phyloP scores from a whole-genome alignment of 2,797 vertebrate species.

The Xerus rutilus region DNA sequence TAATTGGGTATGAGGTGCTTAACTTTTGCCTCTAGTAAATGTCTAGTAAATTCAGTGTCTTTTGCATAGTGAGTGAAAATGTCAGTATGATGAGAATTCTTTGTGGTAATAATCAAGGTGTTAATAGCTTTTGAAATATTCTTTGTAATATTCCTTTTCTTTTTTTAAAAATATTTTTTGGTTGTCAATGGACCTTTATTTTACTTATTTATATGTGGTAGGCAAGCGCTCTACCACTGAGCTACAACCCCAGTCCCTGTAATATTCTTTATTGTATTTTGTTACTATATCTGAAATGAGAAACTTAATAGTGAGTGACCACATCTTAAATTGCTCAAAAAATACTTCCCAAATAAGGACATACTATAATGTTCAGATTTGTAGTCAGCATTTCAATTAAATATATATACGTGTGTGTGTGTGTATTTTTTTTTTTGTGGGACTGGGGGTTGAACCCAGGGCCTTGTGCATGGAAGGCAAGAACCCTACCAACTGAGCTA shows the following conservation, averaged over 20 bases:
- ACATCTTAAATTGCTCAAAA: slow-evolving; percentile 56
- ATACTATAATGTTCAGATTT: slow-evolving; percentile 64
- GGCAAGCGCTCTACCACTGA: no score
- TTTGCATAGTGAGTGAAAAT: slow-evolving; percentile 13
- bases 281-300: slow-evolving; percentile 65
- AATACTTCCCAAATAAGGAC: slow-evolving; percentile 74
- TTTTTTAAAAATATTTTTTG: no score
- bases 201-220: no score
- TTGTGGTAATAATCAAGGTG: slow-evolving; percentile 53
- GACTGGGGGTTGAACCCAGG: no score
- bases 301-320: slow-evolving; percentile 57
- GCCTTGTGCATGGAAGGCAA: no score
- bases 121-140: background rate
- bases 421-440: no score
- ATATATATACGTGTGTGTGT: no score
- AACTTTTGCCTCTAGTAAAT: slow-evolving; percentile 5
- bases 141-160: slow-evolving; percentile 7
- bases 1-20: background rate
- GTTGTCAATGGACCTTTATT: no score
- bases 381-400: slow-evolving; percentile 26
- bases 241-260: no score
- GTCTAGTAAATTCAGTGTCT: background rate
- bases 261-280: slow-evolving; percentile 41
- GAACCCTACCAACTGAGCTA: no score
- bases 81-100: background rate